Evolutionary conservation across 1,140 invertebrate genomes (phyloP).

Genomic region (Achatina immaculata): DNA sequence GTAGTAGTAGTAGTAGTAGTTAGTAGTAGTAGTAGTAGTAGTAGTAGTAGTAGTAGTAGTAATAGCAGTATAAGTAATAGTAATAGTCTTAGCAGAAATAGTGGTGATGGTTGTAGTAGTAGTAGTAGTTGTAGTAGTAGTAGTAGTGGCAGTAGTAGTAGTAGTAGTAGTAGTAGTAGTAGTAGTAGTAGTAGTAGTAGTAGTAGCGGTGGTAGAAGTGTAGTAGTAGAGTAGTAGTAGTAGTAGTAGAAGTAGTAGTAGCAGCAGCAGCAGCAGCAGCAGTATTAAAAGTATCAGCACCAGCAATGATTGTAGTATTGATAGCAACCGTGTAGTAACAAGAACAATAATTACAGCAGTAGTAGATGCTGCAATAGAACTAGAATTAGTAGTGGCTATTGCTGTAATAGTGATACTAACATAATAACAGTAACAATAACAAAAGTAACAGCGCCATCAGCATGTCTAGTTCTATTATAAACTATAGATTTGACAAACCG

Average conservation of each 20-base stretch:
- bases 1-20: background rate
- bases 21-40: background rate
- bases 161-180: background rate
- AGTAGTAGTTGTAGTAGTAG: background rate
- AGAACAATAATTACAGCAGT: background rate
- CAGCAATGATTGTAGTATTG: background rate
- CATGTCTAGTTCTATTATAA: no score
- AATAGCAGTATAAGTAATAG: background rate
- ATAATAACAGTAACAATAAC: no score
- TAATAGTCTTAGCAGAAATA: background rate
- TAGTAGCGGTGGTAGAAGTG: background rate
- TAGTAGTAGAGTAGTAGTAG: no score
- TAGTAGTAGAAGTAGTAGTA: constrained; percentile 23
- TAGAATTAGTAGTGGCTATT: background rate
- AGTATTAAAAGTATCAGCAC: constrained; percentile 4
- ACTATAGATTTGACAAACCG: no score
- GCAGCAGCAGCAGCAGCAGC: constrained; percentile 24
- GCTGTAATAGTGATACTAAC: background rate
- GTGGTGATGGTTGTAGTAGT: background rate
- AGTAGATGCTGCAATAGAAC: constrained; percentile 1
- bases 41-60: background rate
- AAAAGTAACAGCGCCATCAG: no score
- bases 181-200: background rate
- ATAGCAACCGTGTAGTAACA: background rate
- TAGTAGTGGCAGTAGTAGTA: background rate